A percentile compares a stretch with the other conserved stretches of the same genome.
Evolutionary conservation across 1,140 invertebrate genomes (phyloP).

Genomic region (Papilio dardanus): DNA sequence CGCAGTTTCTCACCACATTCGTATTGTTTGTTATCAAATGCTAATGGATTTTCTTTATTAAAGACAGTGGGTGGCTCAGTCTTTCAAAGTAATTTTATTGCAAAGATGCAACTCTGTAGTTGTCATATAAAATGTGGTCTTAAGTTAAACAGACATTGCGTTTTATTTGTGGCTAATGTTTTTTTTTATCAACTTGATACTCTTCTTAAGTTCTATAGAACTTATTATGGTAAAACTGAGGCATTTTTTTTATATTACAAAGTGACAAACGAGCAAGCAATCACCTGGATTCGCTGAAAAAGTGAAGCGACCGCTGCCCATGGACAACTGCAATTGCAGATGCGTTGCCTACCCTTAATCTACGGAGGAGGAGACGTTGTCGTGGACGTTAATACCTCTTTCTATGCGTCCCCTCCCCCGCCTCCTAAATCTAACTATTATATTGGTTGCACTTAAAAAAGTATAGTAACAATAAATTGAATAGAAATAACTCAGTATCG

Average conservation of each 20-base stretch:
- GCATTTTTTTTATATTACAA: too few species aligned
- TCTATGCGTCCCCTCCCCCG: too few species aligned
- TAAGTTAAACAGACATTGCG: not conserved
- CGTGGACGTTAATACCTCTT: too few species aligned
- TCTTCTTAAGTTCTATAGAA: not conserved
- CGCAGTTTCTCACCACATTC: slow-evolving; percentile 52
- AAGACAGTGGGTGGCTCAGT: not conserved
- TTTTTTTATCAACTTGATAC: too few species aligned
- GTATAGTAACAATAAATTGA: not conserved
- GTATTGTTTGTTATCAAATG: slow-evolving; percentile 51
- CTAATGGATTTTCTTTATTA: slow-evolving; percentile 39
- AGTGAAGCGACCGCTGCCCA: too few species aligned
- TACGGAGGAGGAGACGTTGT: too few species aligned
- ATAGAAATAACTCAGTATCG: not conserved
- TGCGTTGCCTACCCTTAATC: too few species aligned
- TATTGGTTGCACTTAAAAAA: not conserved
- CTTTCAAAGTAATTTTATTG: not conserved
- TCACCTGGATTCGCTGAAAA: too few species aligned
- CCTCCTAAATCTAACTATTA: too few species aligned
- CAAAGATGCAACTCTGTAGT: not conserved
- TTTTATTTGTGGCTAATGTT: not conserved
- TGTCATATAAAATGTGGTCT: not conserved
- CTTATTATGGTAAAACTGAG: too few species aligned
- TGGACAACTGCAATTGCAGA: too few species aligned
- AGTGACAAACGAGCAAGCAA: too few species aligned